These are phyloP conservation scores for Tachina fera DNA, from an alignment of 2,888 invertebrate genomes.

Conservation along the genomic window DNA sequence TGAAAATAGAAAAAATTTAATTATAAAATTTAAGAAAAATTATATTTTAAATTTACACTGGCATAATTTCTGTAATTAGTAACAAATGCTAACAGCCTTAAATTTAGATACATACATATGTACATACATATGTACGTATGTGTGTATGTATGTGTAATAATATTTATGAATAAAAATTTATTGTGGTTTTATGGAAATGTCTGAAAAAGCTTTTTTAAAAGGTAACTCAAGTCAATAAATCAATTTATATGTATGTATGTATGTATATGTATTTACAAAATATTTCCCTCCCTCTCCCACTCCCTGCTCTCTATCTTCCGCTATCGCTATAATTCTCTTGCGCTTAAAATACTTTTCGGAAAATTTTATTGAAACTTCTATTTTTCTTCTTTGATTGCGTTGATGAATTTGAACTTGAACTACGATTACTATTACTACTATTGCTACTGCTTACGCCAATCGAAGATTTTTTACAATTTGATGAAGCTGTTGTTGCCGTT, in stretches of 20 bases:
- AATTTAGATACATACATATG: slow-evolving; percentile 25
- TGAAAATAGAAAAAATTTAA: neutral
- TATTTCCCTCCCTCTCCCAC: neutral
- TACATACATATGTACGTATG: neutral
- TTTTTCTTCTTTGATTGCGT: slow-evolving; percentile 84
- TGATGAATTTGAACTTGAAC: slow-evolving; percentile 77
- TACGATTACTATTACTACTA: slow-evolving; percentile 77
- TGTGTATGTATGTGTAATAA: neutral
- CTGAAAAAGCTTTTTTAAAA: slow-evolving; percentile 26
- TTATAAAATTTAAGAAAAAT: neutral
- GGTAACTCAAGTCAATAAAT: neutral
- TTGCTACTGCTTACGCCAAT: slow-evolving; percentile 78
- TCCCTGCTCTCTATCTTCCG: neutral
- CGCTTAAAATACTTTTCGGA: slow-evolving; percentile 89
- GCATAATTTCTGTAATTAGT: slow-evolving; percentile 17
- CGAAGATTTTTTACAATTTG: slow-evolving; percentile 71
- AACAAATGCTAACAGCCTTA: slow-evolving; percentile 45
- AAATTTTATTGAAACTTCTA: slow-evolving; percentile 89
- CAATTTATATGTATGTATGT: too few species aligned
- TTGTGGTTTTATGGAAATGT: neutral
- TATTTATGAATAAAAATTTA: too few species aligned
- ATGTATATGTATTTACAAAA: slow-evolving; percentile 53
- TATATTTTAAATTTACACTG: slow-evolving; percentile 34
- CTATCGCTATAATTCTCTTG: neutral
- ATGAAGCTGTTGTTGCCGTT: slow-evolving; percentile 68